Evolutionary conservation across 2,113 vertebrate species (phyloP), one percentile per base, ranked within the genome.

Genomic region (Scomber scombrus): DNA sequence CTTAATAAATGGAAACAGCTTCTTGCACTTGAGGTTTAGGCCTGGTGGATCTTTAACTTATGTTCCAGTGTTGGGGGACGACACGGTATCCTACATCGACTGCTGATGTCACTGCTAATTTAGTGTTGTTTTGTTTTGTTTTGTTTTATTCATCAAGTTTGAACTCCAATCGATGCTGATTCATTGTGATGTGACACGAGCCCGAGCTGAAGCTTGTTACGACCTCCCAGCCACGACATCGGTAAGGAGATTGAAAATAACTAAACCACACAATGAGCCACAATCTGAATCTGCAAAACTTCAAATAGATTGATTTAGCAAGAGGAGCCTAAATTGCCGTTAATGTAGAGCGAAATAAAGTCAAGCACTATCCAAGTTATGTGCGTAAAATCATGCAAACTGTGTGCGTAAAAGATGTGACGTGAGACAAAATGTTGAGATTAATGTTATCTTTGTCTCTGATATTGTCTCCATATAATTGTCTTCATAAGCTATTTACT

Each of bases 151-250:
- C 16, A 34, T 78, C 5, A 19, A 97, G 97, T 97, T 97, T 90
- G 96, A 98, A 52, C 93, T 98, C 65, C 96, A 97, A 29, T 96
- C 96, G 86, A 96, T 97, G 96, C 79, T 96, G 90, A 97, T 97
- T 81, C 96, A 96, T 57, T 98, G 97, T 12, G 96, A 97, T 67
- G 93, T 96, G 0, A 93, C 90, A 31, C 75, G 95, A 66, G 95
- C 96, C 16, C 89, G 93, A 61, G 91, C 94, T 49, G 95, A 97
- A 82, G 89, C 89, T 1, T 97, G 96, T 18, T 85, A 89, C 1
- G 94, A 96, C 60, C 93, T 96, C 78, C 93, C 95, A 1, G 75
- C 68, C 57, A 79, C 51, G 51, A 84, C 80, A 49, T 73, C 54
- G 76, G 87, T 88, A 83, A 85, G 88, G 51, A 47, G 8, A 34